Evolutionary conservation across 2,113 vertebrate genomes (phyloP).

Genomic region (Picathartes gymnocephalus): DNA sequence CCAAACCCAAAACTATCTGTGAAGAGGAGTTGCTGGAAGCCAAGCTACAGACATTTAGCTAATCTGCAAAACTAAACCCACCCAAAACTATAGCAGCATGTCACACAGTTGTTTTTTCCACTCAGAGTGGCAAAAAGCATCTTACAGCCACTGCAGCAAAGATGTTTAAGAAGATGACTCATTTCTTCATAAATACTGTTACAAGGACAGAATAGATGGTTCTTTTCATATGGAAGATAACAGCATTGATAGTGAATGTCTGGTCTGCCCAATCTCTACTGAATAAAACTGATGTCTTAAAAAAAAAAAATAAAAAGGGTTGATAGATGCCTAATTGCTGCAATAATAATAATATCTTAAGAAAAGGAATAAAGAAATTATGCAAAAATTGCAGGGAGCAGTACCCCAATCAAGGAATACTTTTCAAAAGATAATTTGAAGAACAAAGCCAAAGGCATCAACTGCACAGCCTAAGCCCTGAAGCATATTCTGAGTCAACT

Average conservation of each 20-base stretch:
- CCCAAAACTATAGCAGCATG: neutral
- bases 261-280: neutral
- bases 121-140: neutral
- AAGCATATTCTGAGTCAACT: neutral
- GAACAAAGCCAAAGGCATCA: neutral
- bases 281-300: neutral
- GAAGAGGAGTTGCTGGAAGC: neutral
- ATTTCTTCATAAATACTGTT: neutral
- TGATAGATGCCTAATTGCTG: neutral
- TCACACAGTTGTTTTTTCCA: neutral
- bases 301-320: neutral
- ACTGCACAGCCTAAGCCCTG: neutral
- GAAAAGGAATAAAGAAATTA: neutral
- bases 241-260: neutral
- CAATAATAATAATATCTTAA: neutral
- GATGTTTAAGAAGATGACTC: fast-evolving
- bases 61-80: neutral
- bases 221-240: neutral
- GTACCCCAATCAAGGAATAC: neutral
- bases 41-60: neutral
- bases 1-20: neutral
- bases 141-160: neutral
- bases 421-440: neutral
- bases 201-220: neutral
- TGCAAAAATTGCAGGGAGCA: neutral